Conservation (phyloP, 2,113 vertebrate species). For the Regulus satrapa region DNA sequence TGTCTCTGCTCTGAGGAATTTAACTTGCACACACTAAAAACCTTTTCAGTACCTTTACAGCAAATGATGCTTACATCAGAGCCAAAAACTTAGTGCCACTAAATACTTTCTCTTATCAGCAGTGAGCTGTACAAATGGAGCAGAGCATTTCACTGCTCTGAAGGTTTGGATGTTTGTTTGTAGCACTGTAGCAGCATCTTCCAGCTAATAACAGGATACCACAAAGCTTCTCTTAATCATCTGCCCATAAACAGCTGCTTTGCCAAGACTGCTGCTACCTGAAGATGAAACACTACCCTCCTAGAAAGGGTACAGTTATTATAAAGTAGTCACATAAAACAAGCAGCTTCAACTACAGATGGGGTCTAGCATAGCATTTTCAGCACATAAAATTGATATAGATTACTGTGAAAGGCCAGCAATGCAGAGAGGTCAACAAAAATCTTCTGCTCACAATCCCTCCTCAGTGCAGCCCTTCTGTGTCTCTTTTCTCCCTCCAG, state of each 20-base stretch:
- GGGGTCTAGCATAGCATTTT: neutral
- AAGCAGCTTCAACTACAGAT: neutral
- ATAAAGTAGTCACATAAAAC: neutral
- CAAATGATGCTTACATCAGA: neutral
- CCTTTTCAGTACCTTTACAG: neutral
- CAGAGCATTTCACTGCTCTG: neutral
- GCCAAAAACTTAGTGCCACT: neutral
- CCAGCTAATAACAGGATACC: neutral
- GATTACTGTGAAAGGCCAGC: neutral
- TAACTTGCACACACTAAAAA: neutral
- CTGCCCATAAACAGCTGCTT: neutral
- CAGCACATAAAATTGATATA: neutral
- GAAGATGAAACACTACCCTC: neutral
- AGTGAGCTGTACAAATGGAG: neutral
- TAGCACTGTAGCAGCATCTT: neutral
- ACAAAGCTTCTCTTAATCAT: neutral
- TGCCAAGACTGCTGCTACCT: neutral
- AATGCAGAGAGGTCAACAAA: neutral
- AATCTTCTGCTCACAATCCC: neutral
- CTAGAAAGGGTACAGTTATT: neutral
- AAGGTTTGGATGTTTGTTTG: neutral
- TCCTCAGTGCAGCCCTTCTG: neutral
- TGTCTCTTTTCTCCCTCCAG: neutral
- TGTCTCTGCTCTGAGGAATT: neutral
- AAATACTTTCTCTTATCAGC: slow-evolving; percentile 16